phyloP scores from a whole-genome alignment of 1,140 invertebrate species.

The Bradysia coprophila region DNA sequence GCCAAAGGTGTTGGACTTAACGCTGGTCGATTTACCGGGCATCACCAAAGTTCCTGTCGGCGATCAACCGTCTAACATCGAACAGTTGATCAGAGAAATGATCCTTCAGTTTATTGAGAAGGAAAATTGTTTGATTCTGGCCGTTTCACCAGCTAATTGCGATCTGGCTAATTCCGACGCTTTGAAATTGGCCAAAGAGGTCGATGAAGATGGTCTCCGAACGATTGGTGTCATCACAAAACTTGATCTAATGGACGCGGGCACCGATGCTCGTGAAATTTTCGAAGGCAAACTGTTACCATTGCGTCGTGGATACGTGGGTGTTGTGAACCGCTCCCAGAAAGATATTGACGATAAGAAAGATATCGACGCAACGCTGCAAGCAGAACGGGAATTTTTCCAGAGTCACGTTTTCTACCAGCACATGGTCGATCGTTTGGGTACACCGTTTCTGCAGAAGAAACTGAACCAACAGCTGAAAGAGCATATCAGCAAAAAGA shows the following conservation, averaged over 20 bases:
- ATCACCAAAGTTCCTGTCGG: constrained; percentile 91
- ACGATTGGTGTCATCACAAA: constrained; percentile 97
- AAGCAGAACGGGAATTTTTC: constrained; percentile 85
- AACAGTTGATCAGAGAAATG: constrained; percentile 62
- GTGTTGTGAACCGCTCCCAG: constrained; percentile 95
- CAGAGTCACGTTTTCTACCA: constrained; percentile 79
- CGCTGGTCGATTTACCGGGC: constrained; percentile 94
- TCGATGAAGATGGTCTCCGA: constrained; percentile 86
- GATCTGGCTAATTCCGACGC: constrained; percentile 96
- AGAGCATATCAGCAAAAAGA: constrained; percentile 87
- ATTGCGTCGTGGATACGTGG: constrained; percentile 94
- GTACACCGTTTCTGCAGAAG: constrained; percentile 92
- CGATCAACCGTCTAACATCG: constrained; percentile 82
- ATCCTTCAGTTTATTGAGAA: constrained; percentile 75
- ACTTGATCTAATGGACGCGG: constrained; percentile 97
- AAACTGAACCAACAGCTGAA: constrained; percentile 93
- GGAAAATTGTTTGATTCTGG: constrained; percentile 81
- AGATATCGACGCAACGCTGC: constrained; percentile 65
- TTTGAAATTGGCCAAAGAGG: constrained; percentile 82
- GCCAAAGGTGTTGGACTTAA: constrained; percentile 82
- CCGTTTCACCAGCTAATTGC: constrained; percentile 87
- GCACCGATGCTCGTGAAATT: constrained; percentile 97
- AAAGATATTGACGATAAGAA: constrained; percentile 94
- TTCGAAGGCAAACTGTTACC: constrained; percentile 93
- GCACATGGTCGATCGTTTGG: constrained; percentile 86